Evolutionary conservation across 2,888 invertebrate genomes (phyloP), one percentile per base, ranked within the genome.

Genomic region (Leptarthrus brevirostris): DNA sequence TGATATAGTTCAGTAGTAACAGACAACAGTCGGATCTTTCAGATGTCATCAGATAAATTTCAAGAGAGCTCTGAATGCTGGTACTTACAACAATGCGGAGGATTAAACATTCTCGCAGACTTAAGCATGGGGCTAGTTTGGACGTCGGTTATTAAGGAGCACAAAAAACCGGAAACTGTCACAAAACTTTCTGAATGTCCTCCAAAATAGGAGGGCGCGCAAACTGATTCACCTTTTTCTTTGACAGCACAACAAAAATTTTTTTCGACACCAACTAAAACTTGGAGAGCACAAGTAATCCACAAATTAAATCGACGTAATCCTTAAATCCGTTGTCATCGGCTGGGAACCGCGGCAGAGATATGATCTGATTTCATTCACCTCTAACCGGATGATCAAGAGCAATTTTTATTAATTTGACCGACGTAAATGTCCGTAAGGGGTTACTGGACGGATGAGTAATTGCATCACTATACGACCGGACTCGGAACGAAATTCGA

Each of bases 1-100:
- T n/a, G 24, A 69, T 69, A 30, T 52, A 69, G 30, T 69, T 69
- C 52, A 69, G 52, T 69, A 69, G 52, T 14, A 69, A 22, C 49
- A 66, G 47, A 66, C 44, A 44, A 49, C 26, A 14, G 26, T 16
- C 52, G 52, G 52, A 52, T 52, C 69, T 24, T 69, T 69, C 18
- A 69, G 69, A 69, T 69, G 47, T 69, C 52, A 69, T 69, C 52
- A 49, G 20, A 30, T 49, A 52, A 12, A 24, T 2, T 26, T 47
- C 66, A 49, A 52, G 69, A 52, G 52, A 4, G 64, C 47, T 47
- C 47, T 47, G 22, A 40, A 64, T 24, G 64, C 24, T 44, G 64
- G 64, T 44, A 64, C 64, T 64, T 24, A 44, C 44, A 14, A 14
- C 22, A 22, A 22, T 44, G n/a, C 14, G 44, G 44, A 64, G 44